Percentiles rank a stretch among this genome's conserved stretches.
Conservation (phyloP, 2,113 vertebrate genomes). For the Rhipidura dahli region DNA sequence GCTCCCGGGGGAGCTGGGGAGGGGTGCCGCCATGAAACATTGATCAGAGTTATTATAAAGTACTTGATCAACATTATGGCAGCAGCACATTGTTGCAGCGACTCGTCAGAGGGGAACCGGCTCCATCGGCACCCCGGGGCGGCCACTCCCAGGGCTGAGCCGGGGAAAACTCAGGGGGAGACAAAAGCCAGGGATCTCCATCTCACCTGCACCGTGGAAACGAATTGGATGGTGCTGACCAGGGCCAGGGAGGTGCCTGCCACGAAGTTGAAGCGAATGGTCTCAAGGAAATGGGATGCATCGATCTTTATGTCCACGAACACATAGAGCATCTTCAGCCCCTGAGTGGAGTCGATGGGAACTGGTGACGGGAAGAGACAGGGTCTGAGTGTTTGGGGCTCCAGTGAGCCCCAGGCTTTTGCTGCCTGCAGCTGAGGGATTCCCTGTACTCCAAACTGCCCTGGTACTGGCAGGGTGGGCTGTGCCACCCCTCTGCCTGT, state of each 20-base stretch:
- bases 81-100: neutral
- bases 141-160: neutral
- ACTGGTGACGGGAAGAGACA: conserved; percentile 71
- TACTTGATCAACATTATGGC: conserved; percentile 37
- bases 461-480: neutral
- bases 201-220: conserved; percentile 90
- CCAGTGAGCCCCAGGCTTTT: rapidly evolving
- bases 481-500: neutral
- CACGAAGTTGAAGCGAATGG: conserved; percentile 88
- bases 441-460: neutral
- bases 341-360: conserved; percentile 87
- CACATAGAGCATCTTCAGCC: conserved; percentile 93
- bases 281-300: conserved; percentile 89
- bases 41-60: conserved; percentile 59
- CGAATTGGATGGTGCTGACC: conserved; percentile 98
- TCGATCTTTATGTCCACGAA: conserved; percentile 98
- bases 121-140: neutral
- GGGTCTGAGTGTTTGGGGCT: neutral
- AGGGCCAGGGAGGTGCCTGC: conserved; percentile 81
- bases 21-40: conserved; percentile 57
- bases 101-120: neutral
- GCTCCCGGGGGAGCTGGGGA: conserved; percentile 22
- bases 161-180: neutral
- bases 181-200: neutral
- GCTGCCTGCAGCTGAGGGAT: neutral